Evolutionary conservation across 2,888 invertebrate species (phyloP).

Genomic region (Holacanthella duospinosa): DNA sequence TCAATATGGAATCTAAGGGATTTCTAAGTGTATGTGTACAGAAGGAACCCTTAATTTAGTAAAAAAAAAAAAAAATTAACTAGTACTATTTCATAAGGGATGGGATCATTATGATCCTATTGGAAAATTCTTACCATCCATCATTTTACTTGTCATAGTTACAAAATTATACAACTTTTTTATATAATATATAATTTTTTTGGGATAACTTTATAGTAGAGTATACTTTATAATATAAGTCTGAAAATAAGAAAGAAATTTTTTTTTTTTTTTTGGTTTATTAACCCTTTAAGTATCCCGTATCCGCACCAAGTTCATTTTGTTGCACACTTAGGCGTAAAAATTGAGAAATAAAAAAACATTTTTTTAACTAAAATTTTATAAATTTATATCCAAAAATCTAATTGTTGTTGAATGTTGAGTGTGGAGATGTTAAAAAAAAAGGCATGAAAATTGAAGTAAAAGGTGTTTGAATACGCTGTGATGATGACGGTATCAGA

Average conservation of each 20-base stretch:
- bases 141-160: background rate
- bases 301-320: too few relatives aligned
- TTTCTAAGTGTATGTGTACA: background rate
- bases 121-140: background rate
- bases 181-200: background rate
- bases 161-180: background rate
- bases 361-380: background rate
- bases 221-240: too few relatives aligned
- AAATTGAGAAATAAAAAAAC: background rate
- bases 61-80: background rate
- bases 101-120: background rate
- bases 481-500: background rate
- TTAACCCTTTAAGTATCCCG: too few relatives aligned
- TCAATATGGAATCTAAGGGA: background rate
- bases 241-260: too few relatives aligned
- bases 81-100: background rate
- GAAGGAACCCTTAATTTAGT: conserved; percentile 1
- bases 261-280: too few relatives aligned
- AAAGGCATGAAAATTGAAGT: too few relatives aligned
- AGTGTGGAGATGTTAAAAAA: too few relatives aligned
- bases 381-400: background rate
- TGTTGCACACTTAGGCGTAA: too few relatives aligned
- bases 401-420: too few relatives aligned
- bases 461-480: too few relatives aligned
- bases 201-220: too few relatives aligned